Percentiles rank a stretch among this genome's conserved stretches.
Conservation (phyloP, 1,140 invertebrate species). For the Hypsibius dujardini region DNA sequence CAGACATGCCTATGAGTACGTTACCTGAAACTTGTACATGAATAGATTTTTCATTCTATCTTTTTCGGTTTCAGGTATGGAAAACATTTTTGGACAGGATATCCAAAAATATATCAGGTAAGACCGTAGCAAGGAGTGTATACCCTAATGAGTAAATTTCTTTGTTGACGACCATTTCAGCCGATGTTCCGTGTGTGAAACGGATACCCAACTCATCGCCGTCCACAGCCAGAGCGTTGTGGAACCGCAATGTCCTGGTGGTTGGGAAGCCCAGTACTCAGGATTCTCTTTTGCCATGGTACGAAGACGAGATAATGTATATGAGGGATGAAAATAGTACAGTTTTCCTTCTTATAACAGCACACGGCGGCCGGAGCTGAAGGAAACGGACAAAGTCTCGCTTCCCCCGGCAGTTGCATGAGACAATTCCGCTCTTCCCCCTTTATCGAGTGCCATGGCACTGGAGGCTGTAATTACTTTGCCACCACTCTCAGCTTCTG, state of each 20-base stretch:
- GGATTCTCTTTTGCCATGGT: conserved; percentile 87
- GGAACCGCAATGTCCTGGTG: conserved; percentile 62
- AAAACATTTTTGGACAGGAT: conserved; percentile 55
- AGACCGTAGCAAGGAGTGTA: conserved; percentile 22
- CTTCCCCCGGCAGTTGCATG: conserved; percentile 77
- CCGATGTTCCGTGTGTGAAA: conserved; percentile 71
- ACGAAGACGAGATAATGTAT: conserved; percentile 25
- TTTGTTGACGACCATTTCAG: conserved; percentile 12
- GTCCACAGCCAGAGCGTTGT: conserved; percentile 69
- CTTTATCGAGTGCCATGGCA: conserved; percentile 48
- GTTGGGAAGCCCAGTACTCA: conserved; percentile 70
- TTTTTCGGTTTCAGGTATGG: conserved; percentile 40
- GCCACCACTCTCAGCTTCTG: conserved; percentile 68
- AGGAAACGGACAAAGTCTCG: conserved; percentile 70
- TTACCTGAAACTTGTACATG: conserved; percentile 26
- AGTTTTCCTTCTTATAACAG: conserved; percentile 37
- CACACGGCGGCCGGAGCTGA: conserved; percentile 71
- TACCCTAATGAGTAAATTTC: conserved; percentile 19
- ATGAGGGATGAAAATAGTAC: conserved; percentile 12
- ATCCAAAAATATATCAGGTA: conserved; percentile 54
- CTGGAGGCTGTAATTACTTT: conserved; percentile 77
- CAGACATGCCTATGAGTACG: conserved; percentile 62
- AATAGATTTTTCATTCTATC: conserved; percentile 24
- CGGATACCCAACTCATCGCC: conserved; percentile 63
- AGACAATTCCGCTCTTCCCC: conserved; percentile 63